A percentile compares a stretch with the other conserved stretches of the same genome.
Evolutionary conservation across 2,888 invertebrate species (phyloP).

Genomic region (Cantharis nigra): DNA sequence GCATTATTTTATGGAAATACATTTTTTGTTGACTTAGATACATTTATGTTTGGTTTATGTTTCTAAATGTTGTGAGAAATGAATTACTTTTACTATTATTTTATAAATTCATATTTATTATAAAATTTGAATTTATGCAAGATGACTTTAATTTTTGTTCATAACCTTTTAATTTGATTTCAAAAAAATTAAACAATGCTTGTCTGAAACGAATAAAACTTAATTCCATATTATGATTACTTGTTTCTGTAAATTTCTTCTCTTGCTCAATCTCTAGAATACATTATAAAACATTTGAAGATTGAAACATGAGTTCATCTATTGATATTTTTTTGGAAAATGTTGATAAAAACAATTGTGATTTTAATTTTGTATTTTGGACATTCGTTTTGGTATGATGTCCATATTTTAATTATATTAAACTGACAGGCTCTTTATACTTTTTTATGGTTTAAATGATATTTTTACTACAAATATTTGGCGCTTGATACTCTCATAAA

Average conservation of each 20-base stretch:
- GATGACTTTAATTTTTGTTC: background rate
- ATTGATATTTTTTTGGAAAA: no score
- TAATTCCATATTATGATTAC: background rate
- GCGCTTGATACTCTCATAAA: background rate
- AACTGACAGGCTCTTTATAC: background rate
- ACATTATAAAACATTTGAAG: background rate
- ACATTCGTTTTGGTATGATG: background rate
- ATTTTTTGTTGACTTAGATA: no score
- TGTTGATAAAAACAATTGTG: background rate
- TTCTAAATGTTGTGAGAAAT: no score
- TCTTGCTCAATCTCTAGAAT: background rate
- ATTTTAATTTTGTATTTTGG: background rate
- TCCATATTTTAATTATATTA: background rate
- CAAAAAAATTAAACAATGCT: background rate
- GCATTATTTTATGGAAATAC: no score
- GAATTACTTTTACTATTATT: background rate
- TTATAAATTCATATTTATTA: background rate
- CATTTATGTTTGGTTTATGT: no score
- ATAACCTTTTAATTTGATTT: background rate
- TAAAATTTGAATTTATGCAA: background rate
- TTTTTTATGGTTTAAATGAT: background rate
- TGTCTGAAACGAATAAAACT: background rate
- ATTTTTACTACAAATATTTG: background rate
- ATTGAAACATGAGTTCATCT: background rate
- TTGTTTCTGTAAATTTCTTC: background rate